Evolutionary conservation across 2,888 invertebrate genomes (phyloP).

Genomic region (Syrphus vitripennis): DNA sequence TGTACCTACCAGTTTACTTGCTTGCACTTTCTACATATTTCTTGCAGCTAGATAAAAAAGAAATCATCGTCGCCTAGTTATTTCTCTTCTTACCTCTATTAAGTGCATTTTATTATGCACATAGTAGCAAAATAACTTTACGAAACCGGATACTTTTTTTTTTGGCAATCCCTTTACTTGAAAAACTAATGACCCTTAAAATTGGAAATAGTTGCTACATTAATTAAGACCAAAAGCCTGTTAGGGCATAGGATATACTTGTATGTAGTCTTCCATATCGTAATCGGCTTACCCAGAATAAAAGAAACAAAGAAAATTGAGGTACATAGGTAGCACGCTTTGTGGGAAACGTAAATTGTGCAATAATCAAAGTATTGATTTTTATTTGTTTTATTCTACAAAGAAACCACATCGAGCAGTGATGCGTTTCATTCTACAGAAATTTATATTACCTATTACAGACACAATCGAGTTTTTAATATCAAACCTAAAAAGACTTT

Average conservation of each 20-base stretch:
- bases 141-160: not conserved
- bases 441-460: not conserved
- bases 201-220: not conserved
- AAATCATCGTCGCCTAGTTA: not conserved
- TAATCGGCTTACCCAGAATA: not conserved
- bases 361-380: not conserved
- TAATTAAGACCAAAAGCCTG: not conserved
- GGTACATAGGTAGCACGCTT: not conserved
- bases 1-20: not conserved
- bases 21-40: constrained; percentile 14
- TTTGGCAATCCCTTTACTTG: not conserved
- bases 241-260: not conserved
- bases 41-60: not conserved
- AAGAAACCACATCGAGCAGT: not conserved
- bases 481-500: not conserved
- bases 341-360: not conserved
- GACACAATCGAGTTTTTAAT: not conserved
- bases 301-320: not conserved
- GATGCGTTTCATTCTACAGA: not conserved
- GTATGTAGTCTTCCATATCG: not conserved
- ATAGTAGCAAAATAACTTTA: not conserved
- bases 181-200: not conserved
- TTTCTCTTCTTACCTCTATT: not conserved
- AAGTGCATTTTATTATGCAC: not conserved
- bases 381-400: not conserved